Evolutionary conservation across 1,140 invertebrate genomes (phyloP).

Genomic region (Cherax quadricarinatus): DNA sequence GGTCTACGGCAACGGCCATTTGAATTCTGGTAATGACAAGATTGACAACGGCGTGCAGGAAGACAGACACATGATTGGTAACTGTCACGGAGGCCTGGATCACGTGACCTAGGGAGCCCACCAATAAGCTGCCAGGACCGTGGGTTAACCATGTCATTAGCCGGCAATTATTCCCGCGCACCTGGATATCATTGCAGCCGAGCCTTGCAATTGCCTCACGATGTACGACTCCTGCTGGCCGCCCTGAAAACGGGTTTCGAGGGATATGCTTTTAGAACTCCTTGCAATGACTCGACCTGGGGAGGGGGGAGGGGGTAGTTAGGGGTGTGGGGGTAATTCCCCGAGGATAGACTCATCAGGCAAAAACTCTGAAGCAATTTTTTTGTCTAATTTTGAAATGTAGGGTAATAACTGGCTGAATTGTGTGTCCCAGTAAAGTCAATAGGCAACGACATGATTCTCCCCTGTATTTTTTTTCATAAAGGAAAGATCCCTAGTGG

Average conservation of each 20-base stretch:
- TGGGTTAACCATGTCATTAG: conserved; percentile 62
- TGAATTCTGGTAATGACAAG: conserved; percentile 39
- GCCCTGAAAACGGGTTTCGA: conserved; percentile 42
- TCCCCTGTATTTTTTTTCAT: not conserved
- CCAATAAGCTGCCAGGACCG: conserved; percentile 55
- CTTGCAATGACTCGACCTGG: conserved; percentile 9
- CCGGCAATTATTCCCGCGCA: conserved; percentile 60
- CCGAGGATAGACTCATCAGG: too few relatives aligned
- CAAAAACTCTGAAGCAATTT: too few relatives aligned
- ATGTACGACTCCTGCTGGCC: conserved; percentile 54
- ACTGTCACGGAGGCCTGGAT: conserved; percentile 61
- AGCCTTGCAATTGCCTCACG: conserved; percentile 65
- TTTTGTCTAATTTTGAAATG: too few relatives aligned
- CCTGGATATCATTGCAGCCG: conserved; percentile 67
- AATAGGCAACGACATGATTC: too few relatives aligned
- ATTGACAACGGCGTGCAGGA: conserved; percentile 40
- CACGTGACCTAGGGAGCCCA: conserved; percentile 59
- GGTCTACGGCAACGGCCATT: conserved; percentile 39
- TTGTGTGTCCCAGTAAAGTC: too few relatives aligned
- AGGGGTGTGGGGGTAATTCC: not conserved
- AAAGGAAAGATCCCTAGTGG: not conserved
- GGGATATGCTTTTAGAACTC: conserved; percentile 54
- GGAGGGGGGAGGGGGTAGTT: not conserved
- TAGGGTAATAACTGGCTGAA: too few relatives aligned
- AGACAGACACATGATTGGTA: conserved; percentile 66